A percentile compares a stretch with the other conserved stretches of the same genome.
Evolutionary conservation across 2,797 vertebrate species (phyloP).

Genomic region (Lates japonicus): DNA sequence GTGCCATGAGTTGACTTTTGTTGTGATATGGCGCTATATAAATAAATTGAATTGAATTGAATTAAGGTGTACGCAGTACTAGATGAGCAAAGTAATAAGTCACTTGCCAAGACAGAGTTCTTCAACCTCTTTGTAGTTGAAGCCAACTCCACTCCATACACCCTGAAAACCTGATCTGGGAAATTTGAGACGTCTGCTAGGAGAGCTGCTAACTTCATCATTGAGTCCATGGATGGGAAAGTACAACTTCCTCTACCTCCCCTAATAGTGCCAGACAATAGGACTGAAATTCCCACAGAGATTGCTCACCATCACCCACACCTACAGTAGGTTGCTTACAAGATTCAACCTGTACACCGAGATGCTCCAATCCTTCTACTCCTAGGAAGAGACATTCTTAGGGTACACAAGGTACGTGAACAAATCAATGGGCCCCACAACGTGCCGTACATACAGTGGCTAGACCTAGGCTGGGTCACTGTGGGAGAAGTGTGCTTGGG

Average conservation of each 20-base stretch:
- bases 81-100: constrained; percentile 51
- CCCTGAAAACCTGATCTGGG: constrained; percentile 33
- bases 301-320: background rate
- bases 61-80: constrained; percentile 29
- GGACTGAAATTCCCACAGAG: constrained; percentile 33
- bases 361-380: too few species aligned
- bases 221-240: constrained; percentile 37
- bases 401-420: too few species aligned
- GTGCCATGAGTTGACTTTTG: too few species aligned
- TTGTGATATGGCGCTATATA: too few species aligned
- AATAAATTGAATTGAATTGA: too few species aligned
- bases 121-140: constrained; percentile 37
- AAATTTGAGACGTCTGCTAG: constrained; percentile 2
- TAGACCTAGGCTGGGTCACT: too few species aligned
- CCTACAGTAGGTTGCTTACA: background rate
- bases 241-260: background rate
- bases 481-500: too few species aligned
- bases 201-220: constrained; percentile 13
- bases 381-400: too few species aligned
- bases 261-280: constrained; percentile 21
- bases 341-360: too few species aligned
- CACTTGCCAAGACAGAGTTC: constrained; percentile 29
- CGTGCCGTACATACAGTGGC: too few species aligned
- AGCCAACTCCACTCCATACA: background rate
- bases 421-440: too few species aligned